phyloP scores from a whole-genome alignment of 1,140 invertebrate genomes.

The Tribolium madens region DNA sequence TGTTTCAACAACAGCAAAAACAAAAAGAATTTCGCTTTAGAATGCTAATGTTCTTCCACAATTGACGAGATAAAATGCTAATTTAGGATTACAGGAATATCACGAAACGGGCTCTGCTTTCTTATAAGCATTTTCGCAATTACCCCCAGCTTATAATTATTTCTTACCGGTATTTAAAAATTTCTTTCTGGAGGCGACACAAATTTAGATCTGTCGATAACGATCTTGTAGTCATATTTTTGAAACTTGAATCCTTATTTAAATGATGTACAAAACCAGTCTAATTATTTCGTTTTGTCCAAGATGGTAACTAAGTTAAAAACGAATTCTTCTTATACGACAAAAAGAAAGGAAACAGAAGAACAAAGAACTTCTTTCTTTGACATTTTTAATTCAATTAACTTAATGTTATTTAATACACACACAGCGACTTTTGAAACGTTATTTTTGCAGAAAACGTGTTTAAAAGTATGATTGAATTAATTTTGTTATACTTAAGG shows the following conservation, averaged over 20 bases:
- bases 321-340: slow-evolving; percentile 41
- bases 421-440: slow-evolving; percentile 19
- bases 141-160: slow-evolving; percentile 24
- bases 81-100: slow-evolving; percentile 28
- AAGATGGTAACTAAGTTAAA: slow-evolving; percentile 46
- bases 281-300: slow-evolving; percentile 46
- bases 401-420: slow-evolving; percentile 43
- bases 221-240: neutral
- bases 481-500: neutral
- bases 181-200: neutral
- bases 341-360: slow-evolving; percentile 40
- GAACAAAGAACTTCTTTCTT: slow-evolving; percentile 44
- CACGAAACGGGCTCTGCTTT: slow-evolving; percentile 1
- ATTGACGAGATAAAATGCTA: slow-evolving; percentile 39
- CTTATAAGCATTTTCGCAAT: slow-evolving; percentile 30
- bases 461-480: neutral
- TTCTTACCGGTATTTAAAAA: neutral
- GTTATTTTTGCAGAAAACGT: slow-evolving; percentile 2
- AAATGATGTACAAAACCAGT: slow-evolving; percentile 25
- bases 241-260: slow-evolving; percentile 20
- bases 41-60: slow-evolving; percentile 24
- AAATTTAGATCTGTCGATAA: slow-evolving; percentile 1
- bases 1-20: neutral
- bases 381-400: slow-evolving; percentile 47
- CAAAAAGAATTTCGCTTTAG: slow-evolving; percentile 22